Conservation (phyloP, 2,888 invertebrate species). For the Sericinus montela region DNA sequence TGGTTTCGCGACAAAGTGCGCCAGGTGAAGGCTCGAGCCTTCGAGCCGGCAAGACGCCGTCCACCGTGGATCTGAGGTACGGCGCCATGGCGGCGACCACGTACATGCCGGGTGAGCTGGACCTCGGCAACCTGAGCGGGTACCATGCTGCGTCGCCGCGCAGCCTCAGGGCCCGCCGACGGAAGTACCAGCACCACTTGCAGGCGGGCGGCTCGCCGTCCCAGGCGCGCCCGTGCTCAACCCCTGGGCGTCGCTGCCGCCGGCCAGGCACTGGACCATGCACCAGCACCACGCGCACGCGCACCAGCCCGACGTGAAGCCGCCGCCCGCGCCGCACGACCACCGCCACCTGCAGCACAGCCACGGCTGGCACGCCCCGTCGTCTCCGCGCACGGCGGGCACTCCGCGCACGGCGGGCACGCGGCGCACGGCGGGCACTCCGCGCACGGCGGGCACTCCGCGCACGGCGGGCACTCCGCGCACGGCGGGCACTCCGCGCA, state of each 20-base stretch:
- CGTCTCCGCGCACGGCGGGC: conserved; percentile 89
- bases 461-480: too few species aligned
- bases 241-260: conserved; percentile 92
- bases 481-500: too few species aligned
- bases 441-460: too few species aligned
- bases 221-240: conserved; percentile 80
- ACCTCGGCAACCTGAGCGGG: conserved; percentile 89
- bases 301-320: conserved; percentile 89
- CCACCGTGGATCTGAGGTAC: conserved; percentile 81
- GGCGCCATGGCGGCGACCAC: conserved; percentile 97
- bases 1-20: conserved; percentile 65
- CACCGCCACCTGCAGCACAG: conserved; percentile 78
- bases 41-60: conserved; percentile 82
- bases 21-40: conserved; percentile 77
- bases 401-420: conserved; percentile 64
- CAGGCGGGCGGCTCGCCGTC: conserved; percentile 82
- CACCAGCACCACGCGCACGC: conserved; percentile 89
- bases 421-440: too few species aligned
- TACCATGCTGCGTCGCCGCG: conserved; percentile 92
- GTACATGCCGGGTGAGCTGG: conserved; percentile 94
- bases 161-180: conserved; percentile 92
- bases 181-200: conserved; percentile 97
- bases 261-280: conserved; percentile 91
- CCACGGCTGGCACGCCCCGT: conserved; percentile 96
- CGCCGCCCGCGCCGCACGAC: conserved; percentile 81